Conservation (phyloP, 2,113 vertebrate species). For the Acrocephalus arundinaceus region DNA sequence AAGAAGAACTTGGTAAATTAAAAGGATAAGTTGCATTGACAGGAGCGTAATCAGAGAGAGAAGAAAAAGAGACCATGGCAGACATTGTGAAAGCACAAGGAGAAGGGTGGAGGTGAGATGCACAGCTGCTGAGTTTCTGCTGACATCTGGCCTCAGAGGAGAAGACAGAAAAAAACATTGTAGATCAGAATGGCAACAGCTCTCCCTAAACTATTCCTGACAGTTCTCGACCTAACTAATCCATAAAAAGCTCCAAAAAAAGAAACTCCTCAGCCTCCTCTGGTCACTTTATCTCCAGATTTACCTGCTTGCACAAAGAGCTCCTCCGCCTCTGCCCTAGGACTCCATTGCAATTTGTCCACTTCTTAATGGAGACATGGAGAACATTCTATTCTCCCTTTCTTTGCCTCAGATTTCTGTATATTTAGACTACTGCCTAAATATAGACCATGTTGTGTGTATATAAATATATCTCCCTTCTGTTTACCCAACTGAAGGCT, state of each 20-base stretch:
- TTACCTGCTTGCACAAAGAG: neutral
- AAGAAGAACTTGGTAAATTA: neutral
- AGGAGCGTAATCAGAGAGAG: neutral
- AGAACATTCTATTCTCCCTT: neutral
- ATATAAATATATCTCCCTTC: neutral
- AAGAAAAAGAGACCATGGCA: neutral
- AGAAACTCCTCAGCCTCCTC: neutral
- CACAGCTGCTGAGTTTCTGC: neutral
- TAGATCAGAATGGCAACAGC: neutral
- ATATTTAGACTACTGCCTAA: neutral
- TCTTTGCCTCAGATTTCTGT: neutral
- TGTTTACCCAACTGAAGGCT: neutral
- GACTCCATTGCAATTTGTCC: neutral
- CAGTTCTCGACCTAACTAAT: neutral
- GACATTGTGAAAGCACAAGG: neutral
- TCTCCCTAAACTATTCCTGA: neutral
- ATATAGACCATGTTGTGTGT: neutral
- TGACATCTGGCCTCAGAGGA: slow-evolving; percentile 9
- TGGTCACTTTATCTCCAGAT: neutral
- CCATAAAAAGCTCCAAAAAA: neutral
- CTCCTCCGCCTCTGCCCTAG: neutral
- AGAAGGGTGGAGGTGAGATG: neutral
- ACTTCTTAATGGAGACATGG: neutral
- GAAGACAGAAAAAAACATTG: neutral
- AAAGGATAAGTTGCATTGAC: neutral